These are phyloP conservation scores for Dinoponera quadriceps DNA, from an alignment of 1,140 invertebrate genomes.

Conservation along the genomic window DNA sequence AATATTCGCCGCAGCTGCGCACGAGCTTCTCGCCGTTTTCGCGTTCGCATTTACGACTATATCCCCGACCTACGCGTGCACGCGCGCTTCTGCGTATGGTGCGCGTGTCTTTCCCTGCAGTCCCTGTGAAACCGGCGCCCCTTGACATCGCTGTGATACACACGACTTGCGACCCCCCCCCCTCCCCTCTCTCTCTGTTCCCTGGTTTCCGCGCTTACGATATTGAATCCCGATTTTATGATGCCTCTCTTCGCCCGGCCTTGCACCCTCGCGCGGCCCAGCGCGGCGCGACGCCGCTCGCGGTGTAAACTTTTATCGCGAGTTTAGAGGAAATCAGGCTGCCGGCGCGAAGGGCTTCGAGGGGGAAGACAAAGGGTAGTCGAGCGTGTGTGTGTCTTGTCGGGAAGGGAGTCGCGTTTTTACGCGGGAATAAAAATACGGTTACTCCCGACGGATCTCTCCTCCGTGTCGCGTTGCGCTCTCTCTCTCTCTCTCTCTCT, in stretches of 20 bases:
- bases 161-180: conserved; percentile 71
- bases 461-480: too few species aligned
- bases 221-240: conserved; percentile 82
- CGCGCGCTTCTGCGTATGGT: conserved; percentile 16
- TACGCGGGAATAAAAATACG: conserved; percentile 69
- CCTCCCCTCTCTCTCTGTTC: background rate
- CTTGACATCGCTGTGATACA: conserved; percentile 82
- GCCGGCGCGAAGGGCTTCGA: conserved; percentile 47
- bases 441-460: conserved; percentile 21
- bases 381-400: conserved; percentile 34
- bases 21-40: conserved; percentile 4
- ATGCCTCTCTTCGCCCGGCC: conserved; percentile 62
- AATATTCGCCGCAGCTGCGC: background rate
- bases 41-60: conserved; percentile 18
- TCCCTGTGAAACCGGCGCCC: conserved; percentile 62
- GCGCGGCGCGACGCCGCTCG: conserved; percentile 41
- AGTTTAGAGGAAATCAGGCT: conserved; percentile 79
- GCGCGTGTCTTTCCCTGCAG: conserved; percentile 35
- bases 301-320: conserved; percentile 80
- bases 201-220: conserved; percentile 58
- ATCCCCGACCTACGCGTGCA: conserved; percentile 2
- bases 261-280: conserved; percentile 40
- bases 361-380: conserved; percentile 49
- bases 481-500: background rate
- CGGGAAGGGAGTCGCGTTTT: conserved; percentile 33